Evolutionary conservation across 2,797 vertebrate genomes (phyloP).

Genomic region (Zonotrichia albicollis): DNA sequence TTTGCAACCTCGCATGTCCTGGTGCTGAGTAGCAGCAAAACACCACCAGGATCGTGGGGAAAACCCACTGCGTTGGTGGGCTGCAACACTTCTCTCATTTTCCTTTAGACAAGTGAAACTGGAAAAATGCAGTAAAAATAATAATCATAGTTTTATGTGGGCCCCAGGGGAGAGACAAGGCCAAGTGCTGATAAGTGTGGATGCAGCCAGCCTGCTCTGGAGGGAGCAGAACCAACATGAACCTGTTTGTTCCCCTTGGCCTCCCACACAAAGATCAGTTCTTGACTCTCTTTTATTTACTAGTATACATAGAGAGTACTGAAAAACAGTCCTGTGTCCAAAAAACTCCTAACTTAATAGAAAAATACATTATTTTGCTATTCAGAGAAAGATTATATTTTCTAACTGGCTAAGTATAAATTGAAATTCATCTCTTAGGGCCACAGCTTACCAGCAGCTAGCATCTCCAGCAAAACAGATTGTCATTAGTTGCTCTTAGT

Average conservation of each 20-base stretch:
- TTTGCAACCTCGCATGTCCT: background rate
- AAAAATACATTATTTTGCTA: slow-evolving; percentile 6
- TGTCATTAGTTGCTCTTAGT: background rate
- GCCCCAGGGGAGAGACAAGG: background rate
- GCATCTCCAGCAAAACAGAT: background rate
- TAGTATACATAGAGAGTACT: background rate
- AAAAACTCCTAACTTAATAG: background rate
- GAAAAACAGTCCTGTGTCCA: background rate
- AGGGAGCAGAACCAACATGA: background rate
- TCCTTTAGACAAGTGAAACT: background rate
- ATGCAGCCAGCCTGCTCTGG: background rate
- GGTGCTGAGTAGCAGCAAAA: background rate
- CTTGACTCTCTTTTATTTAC: background rate
- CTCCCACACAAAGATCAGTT: background rate
- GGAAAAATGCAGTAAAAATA: background rate
- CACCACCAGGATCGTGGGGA: background rate
- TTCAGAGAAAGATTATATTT: background rate
- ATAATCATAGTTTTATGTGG: background rate
- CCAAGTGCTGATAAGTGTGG: background rate
- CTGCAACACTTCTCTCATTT: background rate
- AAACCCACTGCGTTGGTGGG: background rate
- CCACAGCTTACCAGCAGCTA: background rate
- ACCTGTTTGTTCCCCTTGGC: background rate
- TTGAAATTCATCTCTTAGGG: background rate
- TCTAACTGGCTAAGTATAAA: background rate